Evolutionary conservation across 2,113 vertebrate genomes (phyloP).

Genomic region (Dipodomys spectabilis): DNA sequence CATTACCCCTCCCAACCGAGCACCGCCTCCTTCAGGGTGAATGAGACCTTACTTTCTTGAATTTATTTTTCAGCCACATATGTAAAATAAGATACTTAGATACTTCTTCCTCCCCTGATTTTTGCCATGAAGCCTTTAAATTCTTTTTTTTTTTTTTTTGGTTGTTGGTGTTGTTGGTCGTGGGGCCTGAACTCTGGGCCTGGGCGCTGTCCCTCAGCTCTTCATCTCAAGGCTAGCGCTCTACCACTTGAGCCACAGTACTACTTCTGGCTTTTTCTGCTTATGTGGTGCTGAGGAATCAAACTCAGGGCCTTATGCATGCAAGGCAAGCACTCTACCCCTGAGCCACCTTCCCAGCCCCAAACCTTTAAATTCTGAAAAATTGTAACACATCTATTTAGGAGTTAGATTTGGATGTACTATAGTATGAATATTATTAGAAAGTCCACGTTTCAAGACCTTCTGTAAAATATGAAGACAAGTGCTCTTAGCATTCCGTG

Average conservation of each 20-base stretch:
- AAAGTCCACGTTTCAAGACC: slow-evolving; percentile 68
- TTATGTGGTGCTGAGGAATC: too few relatives aligned
- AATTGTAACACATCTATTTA: slow-evolving; percentile 76
- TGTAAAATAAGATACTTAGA: slow-evolving; percentile 75
- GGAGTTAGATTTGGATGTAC: slow-evolving; percentile 66
- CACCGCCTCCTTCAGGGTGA: slow-evolving; percentile 92
- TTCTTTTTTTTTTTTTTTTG: too few relatives aligned
- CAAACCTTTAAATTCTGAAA: slow-evolving; percentile 49
- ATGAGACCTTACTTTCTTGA: slow-evolving; percentile 89
- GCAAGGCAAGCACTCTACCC: too few relatives aligned
- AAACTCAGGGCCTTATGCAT: too few relatives aligned
- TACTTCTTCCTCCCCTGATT: slow-evolving; percentile 10
- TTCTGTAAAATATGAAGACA: slow-evolving; percentile 68
- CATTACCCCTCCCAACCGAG: slow-evolving; percentile 96
- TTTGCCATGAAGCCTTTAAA: slow-evolving; percentile 77
- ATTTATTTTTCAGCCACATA: slow-evolving; percentile 80
- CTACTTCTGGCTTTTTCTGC: too few relatives aligned
- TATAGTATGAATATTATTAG: slow-evolving; percentile 55
- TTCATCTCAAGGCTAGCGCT: too few relatives aligned
- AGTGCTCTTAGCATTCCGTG: slow-evolving; percentile 70
- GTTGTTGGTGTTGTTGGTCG: too few relatives aligned
- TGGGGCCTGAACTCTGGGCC: too few relatives aligned
- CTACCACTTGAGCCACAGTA: too few relatives aligned
- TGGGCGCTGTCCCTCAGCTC: too few relatives aligned
- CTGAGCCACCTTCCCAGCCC: too few relatives aligned